phyloP scores from a whole-genome alignment of 2,888 invertebrate genomes.

The Mongoloraphidia duomilia region DNA sequence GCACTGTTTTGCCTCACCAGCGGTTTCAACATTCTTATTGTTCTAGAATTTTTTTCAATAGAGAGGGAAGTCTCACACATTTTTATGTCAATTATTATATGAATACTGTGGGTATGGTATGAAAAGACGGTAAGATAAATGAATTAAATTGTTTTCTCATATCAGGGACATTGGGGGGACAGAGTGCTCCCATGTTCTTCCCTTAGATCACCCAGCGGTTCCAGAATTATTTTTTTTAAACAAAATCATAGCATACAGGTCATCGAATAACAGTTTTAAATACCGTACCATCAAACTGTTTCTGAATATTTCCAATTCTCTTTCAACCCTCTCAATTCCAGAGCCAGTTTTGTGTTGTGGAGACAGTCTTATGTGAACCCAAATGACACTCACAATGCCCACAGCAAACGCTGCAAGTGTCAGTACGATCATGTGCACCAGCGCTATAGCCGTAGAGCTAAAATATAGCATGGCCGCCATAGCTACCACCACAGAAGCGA shows the following conservation, averaged over 20 bases:
- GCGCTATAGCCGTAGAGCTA: no score
- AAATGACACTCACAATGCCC: slow-evolving; percentile 34
- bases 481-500: no score
- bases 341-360: slow-evolving; percentile 47
- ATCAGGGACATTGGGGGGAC: background rate
- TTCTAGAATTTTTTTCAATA: no score
- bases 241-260: background rate
- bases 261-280: background rate
- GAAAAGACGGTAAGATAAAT: no score
- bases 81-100: no score
- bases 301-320: slow-evolving; percentile 43
- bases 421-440: slow-evolving; percentile 6
- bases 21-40: no score
- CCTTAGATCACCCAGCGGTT: background rate
- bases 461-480: no score
- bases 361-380: slow-evolving; percentile 49
- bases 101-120: no score
- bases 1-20: no score
- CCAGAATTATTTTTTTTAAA: background rate
- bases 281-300: slow-evolving; percentile 42
- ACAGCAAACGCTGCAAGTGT: slow-evolving; percentile 21
- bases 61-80: no score
- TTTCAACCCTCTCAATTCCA: slow-evolving; percentile 43
- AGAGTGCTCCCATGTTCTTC: no score
- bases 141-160: background rate